These are phyloP conservation scores for Brachionus plicatilis DNA, from an alignment of 1,140 invertebrate species.

Conservation along the genomic window DNA sequence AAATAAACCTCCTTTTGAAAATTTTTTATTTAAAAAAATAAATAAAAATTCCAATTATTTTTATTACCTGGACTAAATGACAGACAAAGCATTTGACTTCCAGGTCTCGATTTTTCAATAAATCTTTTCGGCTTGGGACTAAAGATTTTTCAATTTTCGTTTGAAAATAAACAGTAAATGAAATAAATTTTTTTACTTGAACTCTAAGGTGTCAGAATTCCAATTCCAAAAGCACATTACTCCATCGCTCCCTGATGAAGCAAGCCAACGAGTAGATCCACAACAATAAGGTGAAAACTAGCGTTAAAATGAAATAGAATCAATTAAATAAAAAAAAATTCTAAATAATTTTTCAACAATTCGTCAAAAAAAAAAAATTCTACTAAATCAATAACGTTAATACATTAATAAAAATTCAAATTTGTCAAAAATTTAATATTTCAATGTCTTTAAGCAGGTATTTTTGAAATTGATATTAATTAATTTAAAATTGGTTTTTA, in stretches of 20 bases:
- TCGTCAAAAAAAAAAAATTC: too few relatives aligned
- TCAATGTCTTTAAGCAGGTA: too few relatives aligned
- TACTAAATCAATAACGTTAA: too few relatives aligned
- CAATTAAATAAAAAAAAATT: neutral
- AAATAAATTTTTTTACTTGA: constrained; percentile 52
- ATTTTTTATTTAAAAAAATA: neutral
- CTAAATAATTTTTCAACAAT: too few relatives aligned
- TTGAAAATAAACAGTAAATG: neutral
- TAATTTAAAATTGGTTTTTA: too few relatives aligned
- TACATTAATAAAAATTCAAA: too few relatives aligned
- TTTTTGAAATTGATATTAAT: too few relatives aligned
- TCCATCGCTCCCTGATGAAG: constrained; percentile 89
- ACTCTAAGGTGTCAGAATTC: constrained; percentile 52
- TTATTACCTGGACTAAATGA: constrained; percentile 74
- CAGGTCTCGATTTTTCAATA: constrained; percentile 83
- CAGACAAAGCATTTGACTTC: constrained; percentile 90
- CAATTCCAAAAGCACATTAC: constrained; percentile 87
- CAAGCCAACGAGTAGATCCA: constrained; percentile 71
- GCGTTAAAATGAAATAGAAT: neutral
- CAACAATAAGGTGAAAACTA: constrained; percentile 76
- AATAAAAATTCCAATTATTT: neutral
- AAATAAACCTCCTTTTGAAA: constrained; percentile 68
- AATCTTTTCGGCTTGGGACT: constrained; percentile 79
- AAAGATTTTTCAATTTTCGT: constrained; percentile 46
- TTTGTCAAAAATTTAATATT: too few relatives aligned